phyloP scores from a whole-genome alignment of 2,888 invertebrate genomes.

The Kryphioiulus occultus region DNA sequence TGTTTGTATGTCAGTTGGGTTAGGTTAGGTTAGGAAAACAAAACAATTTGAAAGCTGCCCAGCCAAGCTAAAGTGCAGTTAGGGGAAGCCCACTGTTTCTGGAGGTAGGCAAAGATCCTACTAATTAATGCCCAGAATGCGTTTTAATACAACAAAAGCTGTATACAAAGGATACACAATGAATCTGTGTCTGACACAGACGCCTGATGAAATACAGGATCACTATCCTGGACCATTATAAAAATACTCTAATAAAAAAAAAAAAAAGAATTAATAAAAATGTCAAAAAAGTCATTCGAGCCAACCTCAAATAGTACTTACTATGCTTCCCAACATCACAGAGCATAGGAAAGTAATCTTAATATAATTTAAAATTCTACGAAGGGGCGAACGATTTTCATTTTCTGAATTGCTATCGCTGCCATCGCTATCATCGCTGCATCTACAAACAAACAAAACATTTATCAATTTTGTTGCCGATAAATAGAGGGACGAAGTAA shows the following conservation, averaged over 20 bases:
- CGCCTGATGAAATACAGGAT: slow-evolving; percentile 44
- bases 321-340: slow-evolving; percentile 46
- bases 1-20: too few species aligned
- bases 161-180: slow-evolving; percentile 48
- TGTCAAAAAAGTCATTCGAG: not conserved
- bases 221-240: slow-evolving; percentile 41
- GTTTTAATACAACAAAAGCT: not conserved
- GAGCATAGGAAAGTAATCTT: slow-evolving; percentile 45
- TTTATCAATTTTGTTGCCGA: not conserved
- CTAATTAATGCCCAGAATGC: too few species aligned
- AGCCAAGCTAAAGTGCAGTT: too few species aligned
- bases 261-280: not conserved
- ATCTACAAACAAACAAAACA: not conserved
- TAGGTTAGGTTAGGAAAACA: too few species aligned
- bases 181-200: slow-evolving; percentile 43
- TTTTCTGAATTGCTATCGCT: slow-evolving; percentile 31
- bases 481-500: not conserved
- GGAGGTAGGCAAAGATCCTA: too few species aligned
- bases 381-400: not conserved
- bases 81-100: too few species aligned
- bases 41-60: too few species aligned
- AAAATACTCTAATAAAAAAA: slow-evolving; percentile 40
- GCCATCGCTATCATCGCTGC: slow-evolving; percentile 41
- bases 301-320: slow-evolving; percentile 33
- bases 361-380: slow-evolving; percentile 41